These are phyloP conservation scores for Falco novaeseelandiae DNA, from an alignment of 2,797 vertebrate species.

Conservation along the genomic window DNA sequence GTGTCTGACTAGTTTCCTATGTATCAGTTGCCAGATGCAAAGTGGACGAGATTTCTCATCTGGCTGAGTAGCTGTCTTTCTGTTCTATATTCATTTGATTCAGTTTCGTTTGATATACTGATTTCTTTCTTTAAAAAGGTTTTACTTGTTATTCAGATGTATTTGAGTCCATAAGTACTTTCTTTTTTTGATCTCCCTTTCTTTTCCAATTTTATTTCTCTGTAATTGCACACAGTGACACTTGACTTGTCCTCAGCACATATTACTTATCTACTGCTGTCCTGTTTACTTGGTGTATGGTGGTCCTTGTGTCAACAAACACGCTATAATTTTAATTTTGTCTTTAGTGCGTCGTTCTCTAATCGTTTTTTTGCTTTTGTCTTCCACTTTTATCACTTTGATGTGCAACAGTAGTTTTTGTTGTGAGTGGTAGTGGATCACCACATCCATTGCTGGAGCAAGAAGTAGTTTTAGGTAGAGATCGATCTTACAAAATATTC, in stretches of 20 bases:
- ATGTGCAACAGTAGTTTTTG: neutral
- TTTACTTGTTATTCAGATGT: neutral
- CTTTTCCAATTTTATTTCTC: neutral
- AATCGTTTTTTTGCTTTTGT: neutral
- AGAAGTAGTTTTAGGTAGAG: neutral
- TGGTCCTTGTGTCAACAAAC: accelerated
- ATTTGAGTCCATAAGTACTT: neutral
- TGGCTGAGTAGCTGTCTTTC: neutral
- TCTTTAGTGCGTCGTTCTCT: accelerated
- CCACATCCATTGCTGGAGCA: neutral
- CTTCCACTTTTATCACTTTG: neutral
- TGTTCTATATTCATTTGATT: neutral
- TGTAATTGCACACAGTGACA: neutral
- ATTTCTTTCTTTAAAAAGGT: neutral
- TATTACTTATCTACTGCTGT: neutral
- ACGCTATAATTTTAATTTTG: accelerated
- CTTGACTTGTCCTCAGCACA: neutral
- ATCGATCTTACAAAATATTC: neutral
- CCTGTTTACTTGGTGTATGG: neutral
- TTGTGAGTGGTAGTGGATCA: neutral
- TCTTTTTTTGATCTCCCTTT: neutral
- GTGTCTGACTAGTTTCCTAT: neutral
- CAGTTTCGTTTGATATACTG: accelerated
- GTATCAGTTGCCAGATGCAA: no score
- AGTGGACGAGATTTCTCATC: neutral